These are phyloP conservation scores for Diplazon laetatorius DNA, from an alignment of 2,888 invertebrate genomes.

Conservation along the genomic window DNA sequence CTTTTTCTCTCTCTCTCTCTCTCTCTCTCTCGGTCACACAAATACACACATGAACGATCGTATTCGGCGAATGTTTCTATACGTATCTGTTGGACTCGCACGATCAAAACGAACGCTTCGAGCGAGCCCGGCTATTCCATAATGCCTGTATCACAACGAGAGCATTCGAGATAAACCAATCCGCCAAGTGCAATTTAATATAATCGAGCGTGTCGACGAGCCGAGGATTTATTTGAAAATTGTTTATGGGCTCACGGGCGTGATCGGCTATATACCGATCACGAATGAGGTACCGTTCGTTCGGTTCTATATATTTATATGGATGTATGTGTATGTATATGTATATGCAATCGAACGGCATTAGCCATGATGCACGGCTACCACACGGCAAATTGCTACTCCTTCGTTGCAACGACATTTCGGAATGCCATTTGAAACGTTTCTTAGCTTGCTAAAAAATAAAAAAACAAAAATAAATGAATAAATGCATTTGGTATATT, in stretches of 20 bases:
- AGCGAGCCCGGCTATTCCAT: slow-evolving; percentile 4
- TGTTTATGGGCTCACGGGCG: slow-evolving; percentile 55
- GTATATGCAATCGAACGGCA: not conserved
- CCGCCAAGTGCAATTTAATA: slow-evolving; percentile 67
- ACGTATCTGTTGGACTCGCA: not conserved
- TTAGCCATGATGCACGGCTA: slow-evolving; percentile 17
- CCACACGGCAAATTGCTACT: slow-evolving; percentile 14
- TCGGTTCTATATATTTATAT: too few relatives aligned
- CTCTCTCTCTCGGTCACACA: too few relatives aligned
- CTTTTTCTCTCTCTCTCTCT: slow-evolving; percentile 1
- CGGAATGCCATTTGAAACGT: not conserved
- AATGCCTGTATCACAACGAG: slow-evolving; percentile 54
- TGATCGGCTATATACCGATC: slow-evolving; percentile 43
- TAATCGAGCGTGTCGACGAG: slow-evolving; percentile 63
- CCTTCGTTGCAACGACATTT: not conserved
- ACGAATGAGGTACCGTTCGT: not conserved
- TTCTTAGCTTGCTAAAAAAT: not conserved
- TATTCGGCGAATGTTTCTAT: not conserved
- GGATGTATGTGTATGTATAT: too few relatives aligned
- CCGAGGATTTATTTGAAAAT: slow-evolving; percentile 64
- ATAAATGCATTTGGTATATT: not conserved
- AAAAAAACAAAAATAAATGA: too few relatives aligned
- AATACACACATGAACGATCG: too few relatives aligned
- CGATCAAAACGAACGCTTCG: not conserved
- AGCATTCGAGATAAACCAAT: slow-evolving; percentile 62